Conservation (phyloP, 2,113 vertebrate genomes). For the Protomyctophum bolini region DNA sequence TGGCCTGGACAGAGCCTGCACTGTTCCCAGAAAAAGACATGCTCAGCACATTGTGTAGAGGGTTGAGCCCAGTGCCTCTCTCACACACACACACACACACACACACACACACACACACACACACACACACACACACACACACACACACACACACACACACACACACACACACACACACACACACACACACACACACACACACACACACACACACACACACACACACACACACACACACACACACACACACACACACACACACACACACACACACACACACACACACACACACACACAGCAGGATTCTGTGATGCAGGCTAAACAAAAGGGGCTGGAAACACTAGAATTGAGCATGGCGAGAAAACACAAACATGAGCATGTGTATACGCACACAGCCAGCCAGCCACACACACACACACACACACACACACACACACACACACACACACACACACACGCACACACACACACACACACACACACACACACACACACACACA, state of each 20-base stretch:
- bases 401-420: too few relatives aligned
- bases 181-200: constrained; percentile 48
- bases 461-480: not conserved
- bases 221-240: constrained; percentile 14
- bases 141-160: constrained; percentile 27
- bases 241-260: constrained; percentile 12
- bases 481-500: not conserved
- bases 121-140: constrained; percentile 31
- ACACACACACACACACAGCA: constrained; percentile 38
- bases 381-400: not conserved
- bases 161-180: constrained; percentile 32
- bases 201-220: constrained; percentile 37
- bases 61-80: constrained; percentile 21
- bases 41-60: constrained; percentile 71
- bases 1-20: constrained; percentile 67
- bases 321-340: constrained; percentile 69
- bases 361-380: not conserved
- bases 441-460: not conserved
- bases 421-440: constrained; percentile 1
- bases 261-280: not conserved
- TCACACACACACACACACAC: not conserved
- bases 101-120: constrained; percentile 48
- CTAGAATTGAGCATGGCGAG: constrained; percentile 42
- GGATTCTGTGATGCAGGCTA: constrained; percentile 56
- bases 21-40: constrained; percentile 69